These are phyloP conservation scores for Trachythela sp. DNA, from an alignment of 64 coral and sea anemone genomes.

Conservation along the genomic window DNA sequence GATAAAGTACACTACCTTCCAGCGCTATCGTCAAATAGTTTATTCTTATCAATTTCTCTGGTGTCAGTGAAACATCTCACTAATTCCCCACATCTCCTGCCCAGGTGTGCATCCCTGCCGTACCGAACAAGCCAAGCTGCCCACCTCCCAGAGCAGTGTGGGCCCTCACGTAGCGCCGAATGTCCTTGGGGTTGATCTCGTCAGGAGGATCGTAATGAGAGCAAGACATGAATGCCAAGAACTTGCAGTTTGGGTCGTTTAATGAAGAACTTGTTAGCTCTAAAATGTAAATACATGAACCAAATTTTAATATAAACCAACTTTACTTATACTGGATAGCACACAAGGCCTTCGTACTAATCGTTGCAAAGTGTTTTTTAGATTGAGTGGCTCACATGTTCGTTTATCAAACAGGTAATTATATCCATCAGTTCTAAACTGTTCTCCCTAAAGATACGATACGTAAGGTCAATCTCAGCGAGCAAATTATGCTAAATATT, in stretches of 20 bases:
- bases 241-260: conserved; percentile 78
- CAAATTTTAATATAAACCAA: too few relatives aligned
- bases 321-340: neutral
- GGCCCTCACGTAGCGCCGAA: conserved; percentile 70
- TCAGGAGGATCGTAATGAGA: conserved; percentile 88
- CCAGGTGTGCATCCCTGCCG: conserved; percentile 93
- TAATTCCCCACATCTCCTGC: conserved; percentile 67
- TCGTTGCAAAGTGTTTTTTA: too few relatives aligned
- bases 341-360: too few relatives aligned
- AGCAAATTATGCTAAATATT: too few relatives aligned
- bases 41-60: conserved; percentile 64
- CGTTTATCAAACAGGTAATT: too few relatives aligned
- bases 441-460: too few relatives aligned
- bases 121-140: conserved; percentile 79
- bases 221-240: conserved; percentile 91
- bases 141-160: conserved; percentile 93
- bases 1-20: conserved; percentile 40
- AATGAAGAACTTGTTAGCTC: conserved; percentile 67
- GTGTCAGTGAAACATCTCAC: conserved; percentile 71
- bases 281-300: conserved; percentile 32
- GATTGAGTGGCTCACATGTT: too few relatives aligned
- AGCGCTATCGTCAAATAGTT: conserved; percentile 95
- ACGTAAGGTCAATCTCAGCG: too few relatives aligned
- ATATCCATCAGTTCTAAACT: too few relatives aligned
- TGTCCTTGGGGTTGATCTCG: conserved; percentile 59